Evolutionary conservation across 2,797 vertebrate genomes (phyloP).

Genomic region (Trichosurus vulpecula): DNA sequence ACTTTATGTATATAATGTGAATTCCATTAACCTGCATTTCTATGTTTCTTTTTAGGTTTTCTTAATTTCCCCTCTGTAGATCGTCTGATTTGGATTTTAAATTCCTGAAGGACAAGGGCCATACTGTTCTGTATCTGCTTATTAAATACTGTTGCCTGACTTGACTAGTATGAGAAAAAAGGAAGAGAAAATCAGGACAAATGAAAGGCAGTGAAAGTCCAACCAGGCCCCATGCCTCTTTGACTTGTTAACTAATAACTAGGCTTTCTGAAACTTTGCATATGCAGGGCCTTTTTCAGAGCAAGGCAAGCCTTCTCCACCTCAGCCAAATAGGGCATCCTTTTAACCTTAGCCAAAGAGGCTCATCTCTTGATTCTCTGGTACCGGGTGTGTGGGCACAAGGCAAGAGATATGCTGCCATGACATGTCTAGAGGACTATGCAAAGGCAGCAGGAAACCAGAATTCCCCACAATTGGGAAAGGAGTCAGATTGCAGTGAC

Average conservation of each 20-base stretch:
- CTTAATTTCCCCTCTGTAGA: not conserved
- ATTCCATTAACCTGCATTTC: conserved; percentile 38
- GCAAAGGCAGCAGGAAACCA: conserved; percentile 38
- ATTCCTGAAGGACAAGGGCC: not conserved
- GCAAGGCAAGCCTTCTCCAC: conserved; percentile 27
- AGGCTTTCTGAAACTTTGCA: conserved; percentile 10
- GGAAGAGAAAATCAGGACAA: conserved; percentile 9
- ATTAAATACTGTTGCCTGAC: not conserved
- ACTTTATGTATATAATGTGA: not conserved
- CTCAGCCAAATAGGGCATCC: conserved; percentile 49
- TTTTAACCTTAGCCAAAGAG: conserved; percentile 65
- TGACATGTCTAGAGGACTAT: conserved; percentile 46
- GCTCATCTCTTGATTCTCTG: conserved; percentile 57
- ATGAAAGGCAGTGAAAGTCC: not conserved
- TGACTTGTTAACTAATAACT: conserved; percentile 28
- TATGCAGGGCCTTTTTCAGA: conserved; percentile 38
- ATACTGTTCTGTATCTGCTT: not conserved
- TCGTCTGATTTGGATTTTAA: not conserved
- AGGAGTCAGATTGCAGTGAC: conserved; percentile 28
- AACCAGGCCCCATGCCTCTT: not conserved
- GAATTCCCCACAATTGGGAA: conserved; percentile 7
- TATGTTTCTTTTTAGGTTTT: conserved; percentile 28
- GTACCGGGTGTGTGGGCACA: conserved; percentile 47
- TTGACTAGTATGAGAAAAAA: not conserved
- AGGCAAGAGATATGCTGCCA: conserved; percentile 46